Conservation (phyloP, 2,797 vertebrate genomes). For the Chloroceryle inda region DNA sequence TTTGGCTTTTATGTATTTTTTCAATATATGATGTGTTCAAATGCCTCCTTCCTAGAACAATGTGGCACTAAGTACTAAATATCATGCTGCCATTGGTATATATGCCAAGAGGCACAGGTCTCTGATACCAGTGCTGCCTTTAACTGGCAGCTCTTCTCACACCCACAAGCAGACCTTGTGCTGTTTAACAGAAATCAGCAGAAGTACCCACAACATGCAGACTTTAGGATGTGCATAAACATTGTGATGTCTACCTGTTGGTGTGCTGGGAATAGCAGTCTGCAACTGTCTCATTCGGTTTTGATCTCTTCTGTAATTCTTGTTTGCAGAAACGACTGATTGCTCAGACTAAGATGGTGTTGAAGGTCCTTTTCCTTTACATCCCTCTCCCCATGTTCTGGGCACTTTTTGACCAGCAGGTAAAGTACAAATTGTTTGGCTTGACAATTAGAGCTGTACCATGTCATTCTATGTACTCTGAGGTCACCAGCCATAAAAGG, state of each 20-base stretch:
- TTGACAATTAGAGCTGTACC: neutral
- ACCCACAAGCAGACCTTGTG: neutral
- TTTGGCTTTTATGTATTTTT: neutral
- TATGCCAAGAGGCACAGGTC: neutral
- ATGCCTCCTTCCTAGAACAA: neutral
- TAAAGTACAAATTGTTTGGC: conserved; percentile 67
- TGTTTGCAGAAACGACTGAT: conserved; percentile 89
- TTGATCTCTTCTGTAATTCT: neutral
- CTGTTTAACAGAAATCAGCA: neutral
- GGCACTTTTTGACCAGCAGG: conserved; percentile 97
- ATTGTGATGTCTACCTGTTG: neutral
- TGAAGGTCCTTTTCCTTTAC: conserved; percentile 93
- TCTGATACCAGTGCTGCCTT: neutral
- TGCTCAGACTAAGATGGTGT: conserved; percentile 92
- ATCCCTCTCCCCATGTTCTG: conserved; percentile 98
- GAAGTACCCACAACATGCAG: neutral
- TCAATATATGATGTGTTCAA: neutral
- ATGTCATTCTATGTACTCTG: neutral
- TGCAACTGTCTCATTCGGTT: neutral
- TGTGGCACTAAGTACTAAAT: neutral
- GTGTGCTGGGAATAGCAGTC: neutral
- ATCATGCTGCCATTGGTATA: neutral
- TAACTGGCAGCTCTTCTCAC: neutral
- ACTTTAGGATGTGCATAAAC: neutral
- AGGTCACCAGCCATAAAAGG: neutral